A percentile compares a stretch with the other conserved stretches of the same genome.
phyloP scores from a whole-genome alignment of 1,140 invertebrate genomes.

The Cyclina sinensis region DNA sequence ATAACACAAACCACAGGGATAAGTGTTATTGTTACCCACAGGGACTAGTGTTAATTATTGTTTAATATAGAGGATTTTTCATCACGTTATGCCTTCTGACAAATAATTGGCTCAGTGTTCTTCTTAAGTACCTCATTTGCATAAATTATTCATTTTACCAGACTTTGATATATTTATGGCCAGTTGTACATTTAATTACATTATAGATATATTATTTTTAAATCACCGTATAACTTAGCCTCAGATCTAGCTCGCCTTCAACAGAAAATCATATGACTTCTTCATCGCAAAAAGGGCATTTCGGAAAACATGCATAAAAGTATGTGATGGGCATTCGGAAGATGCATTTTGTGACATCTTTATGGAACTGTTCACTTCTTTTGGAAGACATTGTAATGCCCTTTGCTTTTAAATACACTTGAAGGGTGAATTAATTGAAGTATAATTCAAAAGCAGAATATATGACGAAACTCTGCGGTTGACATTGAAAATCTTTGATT shows the following conservation, averaged over 20 bases:
- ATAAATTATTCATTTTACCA: slow-evolving; percentile 32
- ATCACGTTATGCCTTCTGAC: slow-evolving; percentile 41
- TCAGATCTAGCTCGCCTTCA: too few species aligned
- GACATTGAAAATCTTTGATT: too few species aligned
- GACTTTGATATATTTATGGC: slow-evolving; percentile 30
- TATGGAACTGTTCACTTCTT: too few species aligned
- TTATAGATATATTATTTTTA: slow-evolving; percentile 9
- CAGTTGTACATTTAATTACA: slow-evolving; percentile 32
- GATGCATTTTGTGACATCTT: too few species aligned
- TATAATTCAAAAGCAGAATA: too few species aligned
- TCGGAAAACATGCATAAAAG: not conserved
- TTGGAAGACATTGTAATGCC: too few species aligned
- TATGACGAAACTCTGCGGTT: too few species aligned
- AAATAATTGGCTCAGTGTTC: slow-evolving; percentile 46
- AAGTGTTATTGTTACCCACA: not conserved
- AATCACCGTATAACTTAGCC: not conserved
- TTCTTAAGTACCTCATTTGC: slow-evolving; percentile 40
- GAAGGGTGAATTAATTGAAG: too few species aligned
- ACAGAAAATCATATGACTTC: not conserved
- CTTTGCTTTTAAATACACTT: too few species aligned
- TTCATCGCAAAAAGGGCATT: not conserved
- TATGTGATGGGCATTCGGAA: not conserved
- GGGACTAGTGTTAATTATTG: slow-evolving; percentile 7
- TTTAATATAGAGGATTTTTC: slow-evolving; percentile 1
- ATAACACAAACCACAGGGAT: slow-evolving; percentile 13